These are phyloP conservation scores for Dryobates pubescens DNA, from an alignment of 2,797 vertebrate species.

Conservation along the genomic window DNA sequence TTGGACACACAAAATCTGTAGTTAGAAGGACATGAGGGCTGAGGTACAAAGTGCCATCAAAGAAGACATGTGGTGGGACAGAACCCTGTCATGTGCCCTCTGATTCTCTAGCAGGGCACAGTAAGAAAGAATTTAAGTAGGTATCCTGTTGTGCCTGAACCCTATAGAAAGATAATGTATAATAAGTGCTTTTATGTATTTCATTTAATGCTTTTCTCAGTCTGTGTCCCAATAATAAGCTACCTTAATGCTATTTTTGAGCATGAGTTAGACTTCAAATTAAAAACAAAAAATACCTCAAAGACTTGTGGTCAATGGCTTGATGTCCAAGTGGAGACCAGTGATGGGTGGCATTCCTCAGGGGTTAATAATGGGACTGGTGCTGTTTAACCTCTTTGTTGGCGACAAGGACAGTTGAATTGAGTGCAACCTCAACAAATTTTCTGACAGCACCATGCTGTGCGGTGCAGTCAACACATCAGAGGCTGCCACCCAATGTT, in stretches of 20 bases:
- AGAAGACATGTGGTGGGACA: neutral
- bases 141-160: neutral
- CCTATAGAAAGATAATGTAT: neutral
- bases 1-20: neutral
- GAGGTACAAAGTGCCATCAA: neutral
- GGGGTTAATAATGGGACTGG: too few species aligned
- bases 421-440: neutral
- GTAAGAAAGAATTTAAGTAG: neutral
- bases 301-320: neutral
- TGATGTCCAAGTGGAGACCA: too few species aligned
- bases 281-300: neutral
- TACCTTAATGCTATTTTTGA: neutral
- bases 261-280: neutral
- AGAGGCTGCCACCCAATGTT: too few species aligned
- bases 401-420: neutral
- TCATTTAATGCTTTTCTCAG: neutral
- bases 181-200: neutral
- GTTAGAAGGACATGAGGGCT: neutral
- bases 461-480: neutral
- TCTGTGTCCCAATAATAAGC: neutral
- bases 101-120: neutral
- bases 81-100: neutral
- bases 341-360: neutral
- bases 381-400: neutral
- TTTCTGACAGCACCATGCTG: neutral